Base-by-base conservation (phyloP, 1,140 invertebrate species). In the Heterodera schachtii region DNA sequence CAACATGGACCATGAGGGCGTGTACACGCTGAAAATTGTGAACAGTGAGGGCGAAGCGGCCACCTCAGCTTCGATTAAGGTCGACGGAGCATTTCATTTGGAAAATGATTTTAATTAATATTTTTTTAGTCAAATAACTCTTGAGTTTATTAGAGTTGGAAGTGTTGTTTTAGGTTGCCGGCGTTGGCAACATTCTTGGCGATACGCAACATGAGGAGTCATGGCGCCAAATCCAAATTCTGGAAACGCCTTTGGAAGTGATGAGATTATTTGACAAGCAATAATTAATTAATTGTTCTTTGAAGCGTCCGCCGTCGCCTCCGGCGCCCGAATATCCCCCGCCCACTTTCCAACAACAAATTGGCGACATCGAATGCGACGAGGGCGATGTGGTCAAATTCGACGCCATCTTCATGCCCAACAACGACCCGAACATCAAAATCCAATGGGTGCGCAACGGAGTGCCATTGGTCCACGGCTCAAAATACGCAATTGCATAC, bases 401-500 rank as follows among this genome's bases (percentile, higher is more conserved):
- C 69, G 87, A 90, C 70, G 87, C 89, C 13, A 49, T 73, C 16
- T 74, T 86, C 71, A 19, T 79, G 52, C 97, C 97, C 6, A 94
- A 97, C 76, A 95, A 96, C 47, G 97, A 99, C 91, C 93, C 95
- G 0, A 94, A 93, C 7, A 97, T 99, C 95, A 94, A 93, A 90
- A 94, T 99, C 6, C 96, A 98, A 85, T 99, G 97, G 97, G 95
- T 96, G 89, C 94, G 95, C 43, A 97, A 99, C 91, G 96, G 96
- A 69, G 92, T 93, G 84, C 94, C 91, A 44, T 88, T 97, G 9
- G 83, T 80, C 19, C 86, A 90, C 44, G 88, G 89, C 21, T 85
- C 81, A 6, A 89, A 89, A 57, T 89, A 89, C 70, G 86, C 87
- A 7, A 89, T 90, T 31, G 74, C 83, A 11, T 82, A 89, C 64